phyloP scores from a whole-genome alignment of 2,888 invertebrate genomes.

The Apamea crenata region DNA sequence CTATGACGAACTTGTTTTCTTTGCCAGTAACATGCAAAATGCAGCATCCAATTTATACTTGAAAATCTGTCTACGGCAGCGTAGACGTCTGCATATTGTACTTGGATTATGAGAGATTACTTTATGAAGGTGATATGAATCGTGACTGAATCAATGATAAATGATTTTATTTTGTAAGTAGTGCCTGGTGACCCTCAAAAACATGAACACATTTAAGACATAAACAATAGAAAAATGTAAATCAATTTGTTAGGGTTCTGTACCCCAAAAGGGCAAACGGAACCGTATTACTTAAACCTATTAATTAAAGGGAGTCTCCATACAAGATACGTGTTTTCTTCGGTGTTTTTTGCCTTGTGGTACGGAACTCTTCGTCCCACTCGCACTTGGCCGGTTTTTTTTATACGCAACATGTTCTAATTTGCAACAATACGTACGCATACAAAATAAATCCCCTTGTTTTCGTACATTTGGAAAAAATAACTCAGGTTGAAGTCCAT shows the following conservation, averaged over 20 bases:
- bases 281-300: background rate
- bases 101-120: background rate
- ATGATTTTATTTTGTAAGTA: too few relatives aligned
- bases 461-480: too few relatives aligned
- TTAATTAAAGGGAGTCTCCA: too few relatives aligned
- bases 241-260: too few relatives aligned
- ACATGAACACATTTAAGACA: background rate
- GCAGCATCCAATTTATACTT: constrained; percentile 23
- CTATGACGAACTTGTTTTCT: constrained; percentile 36
- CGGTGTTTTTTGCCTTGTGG: too few relatives aligned
- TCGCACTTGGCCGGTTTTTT: too few relatives aligned
- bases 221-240: background rate
- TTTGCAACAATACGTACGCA: too few relatives aligned
- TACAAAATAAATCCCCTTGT: too few relatives aligned
- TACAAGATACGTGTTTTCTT: too few relatives aligned
- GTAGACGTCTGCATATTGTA: background rate
- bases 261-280: too few relatives aligned
- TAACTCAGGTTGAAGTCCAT: background rate
- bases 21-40: constrained; percentile 40
- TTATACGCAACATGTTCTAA: too few relatives aligned
- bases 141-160: background rate
- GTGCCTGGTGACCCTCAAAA: background rate
- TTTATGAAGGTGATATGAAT: background rate
- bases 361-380: too few relatives aligned
- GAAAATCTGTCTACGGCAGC: background rate